Conservation (phyloP, 2,888 invertebrate genomes). For the Baccha elongata region DNA sequence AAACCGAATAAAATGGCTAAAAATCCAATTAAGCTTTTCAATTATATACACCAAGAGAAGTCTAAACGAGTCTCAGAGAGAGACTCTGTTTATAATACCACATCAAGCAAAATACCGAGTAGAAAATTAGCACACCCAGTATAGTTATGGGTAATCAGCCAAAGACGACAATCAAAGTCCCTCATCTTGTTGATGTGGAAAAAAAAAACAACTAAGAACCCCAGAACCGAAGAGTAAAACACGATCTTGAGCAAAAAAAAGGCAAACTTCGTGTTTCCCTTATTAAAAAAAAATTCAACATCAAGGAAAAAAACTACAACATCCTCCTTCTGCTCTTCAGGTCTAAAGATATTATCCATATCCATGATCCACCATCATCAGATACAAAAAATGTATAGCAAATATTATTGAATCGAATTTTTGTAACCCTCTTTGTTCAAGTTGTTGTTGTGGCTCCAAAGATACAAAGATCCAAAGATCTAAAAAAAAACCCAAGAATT, state of each 20-base stretch:
- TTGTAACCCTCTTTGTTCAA: conserved; percentile 5
- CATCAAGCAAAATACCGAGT: conserved; percentile 67
- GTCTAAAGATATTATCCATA: conserved; percentile 37
- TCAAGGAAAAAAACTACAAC: conserved; percentile 1
- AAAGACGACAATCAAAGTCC: conserved; percentile 55
- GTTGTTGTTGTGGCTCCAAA: conserved; percentile 23
- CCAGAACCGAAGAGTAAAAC: conserved; percentile 45
- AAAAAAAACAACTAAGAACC: conserved; percentile 36
- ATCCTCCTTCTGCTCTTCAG: conserved; percentile 44
- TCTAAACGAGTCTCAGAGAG: not conserved
- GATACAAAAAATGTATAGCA: conserved; percentile 44
- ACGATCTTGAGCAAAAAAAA: conserved; percentile 56
- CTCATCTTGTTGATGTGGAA: conserved; percentile 45
- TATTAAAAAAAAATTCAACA: conserved; percentile 68
- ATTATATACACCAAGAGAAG: conserved; percentile 29
- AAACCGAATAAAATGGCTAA: conserved; percentile 58
- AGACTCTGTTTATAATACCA: conserved; percentile 2
- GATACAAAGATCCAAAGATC: conserved; percentile 13
- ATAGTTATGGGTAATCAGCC: conserved; percentile 37
- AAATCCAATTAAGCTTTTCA: conserved; percentile 71
- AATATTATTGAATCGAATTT: conserved; percentile 65
- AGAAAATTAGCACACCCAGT: conserved; percentile 58
- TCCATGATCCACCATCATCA: conserved; percentile 29
- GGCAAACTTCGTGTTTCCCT: conserved; percentile 74
- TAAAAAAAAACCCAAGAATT: not conserved